Percentiles rank a stretch among this genome's conserved stretches.
Conservation (phyloP, 2,113 vertebrate species). For the Gorsachius goisagi region DNA sequence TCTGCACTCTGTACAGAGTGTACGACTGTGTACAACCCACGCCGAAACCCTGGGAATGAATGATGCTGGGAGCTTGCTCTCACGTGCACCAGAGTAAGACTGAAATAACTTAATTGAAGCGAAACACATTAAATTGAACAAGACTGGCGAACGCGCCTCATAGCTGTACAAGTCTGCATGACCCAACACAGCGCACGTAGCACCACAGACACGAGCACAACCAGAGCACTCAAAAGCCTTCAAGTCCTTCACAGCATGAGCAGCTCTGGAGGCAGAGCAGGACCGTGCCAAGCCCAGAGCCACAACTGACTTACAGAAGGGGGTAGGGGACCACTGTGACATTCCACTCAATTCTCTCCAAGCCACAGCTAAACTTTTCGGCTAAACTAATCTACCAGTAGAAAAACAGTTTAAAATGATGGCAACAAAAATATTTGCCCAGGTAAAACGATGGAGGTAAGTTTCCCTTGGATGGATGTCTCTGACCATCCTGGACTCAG, state of each 20-base stretch:
- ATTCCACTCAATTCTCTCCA: background rate
- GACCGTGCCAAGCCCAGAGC: background rate
- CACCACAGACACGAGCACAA: background rate
- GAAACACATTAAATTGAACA: background rate
- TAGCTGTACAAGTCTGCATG: background rate
- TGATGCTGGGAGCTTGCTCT: background rate
- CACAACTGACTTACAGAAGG: accelerated
- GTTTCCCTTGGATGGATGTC: background rate
- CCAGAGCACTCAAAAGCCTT: background rate
- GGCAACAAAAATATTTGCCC: background rate
- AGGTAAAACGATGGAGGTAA: background rate
- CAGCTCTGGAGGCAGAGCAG: background rate
- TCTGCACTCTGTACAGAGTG: background rate
- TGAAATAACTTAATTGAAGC: background rate
- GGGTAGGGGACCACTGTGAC: background rate
- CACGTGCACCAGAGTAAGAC: background rate
- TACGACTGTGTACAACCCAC: background rate
- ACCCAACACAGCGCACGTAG: accelerated
- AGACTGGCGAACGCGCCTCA: background rate
- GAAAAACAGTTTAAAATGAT: background rate
- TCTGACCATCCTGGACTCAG: background rate
- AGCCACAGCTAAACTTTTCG: background rate
- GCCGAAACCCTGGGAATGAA: background rate
- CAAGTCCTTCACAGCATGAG: accelerated
- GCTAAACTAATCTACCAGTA: background rate